phyloP scores from a whole-genome alignment of 1,140 invertebrate species.

The Nephotettix cincticeps region DNA sequence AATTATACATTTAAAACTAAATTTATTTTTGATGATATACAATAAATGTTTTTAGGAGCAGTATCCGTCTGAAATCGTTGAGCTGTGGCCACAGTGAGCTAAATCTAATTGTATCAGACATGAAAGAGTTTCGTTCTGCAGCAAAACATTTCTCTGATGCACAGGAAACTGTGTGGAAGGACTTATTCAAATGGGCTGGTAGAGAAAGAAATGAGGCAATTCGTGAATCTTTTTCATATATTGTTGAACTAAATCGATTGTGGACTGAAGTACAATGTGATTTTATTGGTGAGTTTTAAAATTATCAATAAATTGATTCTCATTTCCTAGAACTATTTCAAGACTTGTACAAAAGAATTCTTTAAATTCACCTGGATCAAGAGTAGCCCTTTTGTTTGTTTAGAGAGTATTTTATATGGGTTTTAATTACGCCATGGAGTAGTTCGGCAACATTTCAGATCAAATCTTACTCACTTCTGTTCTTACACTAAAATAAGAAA shows the following conservation, averaged over 20 bases:
- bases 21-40: no score
- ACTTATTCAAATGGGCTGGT: not conserved
- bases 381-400: no score
- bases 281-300: slow-evolving; percentile 1
- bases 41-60: slow-evolving; percentile 4
- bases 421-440: no score
- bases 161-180: slow-evolving; percentile 10
- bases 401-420: no score
- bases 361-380: no score
- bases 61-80: slow-evolving; percentile 5
- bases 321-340: no score
- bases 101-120: not conserved
- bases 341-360: no score
- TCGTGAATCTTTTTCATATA: slow-evolving; percentile 1
- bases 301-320: no score
- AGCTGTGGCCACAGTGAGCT: slow-evolving; percentile 12
- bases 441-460: no score
- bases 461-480: no score
- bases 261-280: slow-evolving; percentile 11
- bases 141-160: slow-evolving; percentile 8
- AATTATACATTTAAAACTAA: no score
- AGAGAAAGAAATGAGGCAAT: slow-evolving; percentile 3
- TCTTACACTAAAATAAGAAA: no score
- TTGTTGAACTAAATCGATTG: not conserved
- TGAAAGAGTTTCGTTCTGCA: not conserved